Evolutionary conservation across 2,797 vertebrate species (phyloP).

Genomic region (Hafferia zeledoni): DNA sequence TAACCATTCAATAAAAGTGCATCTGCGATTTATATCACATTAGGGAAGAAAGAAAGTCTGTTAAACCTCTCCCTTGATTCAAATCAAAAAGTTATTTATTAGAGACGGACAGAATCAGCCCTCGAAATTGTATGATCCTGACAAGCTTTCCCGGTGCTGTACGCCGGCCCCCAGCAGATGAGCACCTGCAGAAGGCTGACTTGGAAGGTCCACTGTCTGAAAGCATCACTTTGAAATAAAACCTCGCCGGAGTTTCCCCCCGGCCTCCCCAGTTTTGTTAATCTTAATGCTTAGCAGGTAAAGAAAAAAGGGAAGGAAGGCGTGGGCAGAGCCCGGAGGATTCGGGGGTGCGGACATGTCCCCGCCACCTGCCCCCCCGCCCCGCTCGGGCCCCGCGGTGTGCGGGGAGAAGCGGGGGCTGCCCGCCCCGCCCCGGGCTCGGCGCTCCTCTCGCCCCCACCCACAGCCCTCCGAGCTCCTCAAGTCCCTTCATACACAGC

Average conservation of each 20-base stretch:
- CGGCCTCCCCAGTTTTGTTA: background rate
- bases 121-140: background rate
- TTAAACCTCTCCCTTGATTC: conserved; percentile 87
- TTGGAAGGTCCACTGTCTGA: background rate
- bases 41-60: conserved; percentile 84
- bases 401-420: too few species aligned
- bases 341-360: background rate
- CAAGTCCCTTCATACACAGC: background rate
- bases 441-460: too few species aligned
- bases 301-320: background rate
- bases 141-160: background rate
- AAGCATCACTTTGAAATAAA: conserved; percentile 8
- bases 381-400: fast-evolving
- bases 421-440: background rate
- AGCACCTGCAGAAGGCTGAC: background rate
- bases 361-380: background rate
- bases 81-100: conserved; percentile 86
- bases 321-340: background rate
- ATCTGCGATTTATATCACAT: conserved; percentile 95
- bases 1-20: conserved; percentile 95
- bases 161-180: background rate
- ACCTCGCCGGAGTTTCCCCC: background rate
- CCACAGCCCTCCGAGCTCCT: background rate
- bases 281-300: conserved; percentile 7
- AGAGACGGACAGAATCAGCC: conserved; percentile 35